Conservation (phyloP, 2,888 invertebrate genomes). For the Tridacna crocea region DNA sequence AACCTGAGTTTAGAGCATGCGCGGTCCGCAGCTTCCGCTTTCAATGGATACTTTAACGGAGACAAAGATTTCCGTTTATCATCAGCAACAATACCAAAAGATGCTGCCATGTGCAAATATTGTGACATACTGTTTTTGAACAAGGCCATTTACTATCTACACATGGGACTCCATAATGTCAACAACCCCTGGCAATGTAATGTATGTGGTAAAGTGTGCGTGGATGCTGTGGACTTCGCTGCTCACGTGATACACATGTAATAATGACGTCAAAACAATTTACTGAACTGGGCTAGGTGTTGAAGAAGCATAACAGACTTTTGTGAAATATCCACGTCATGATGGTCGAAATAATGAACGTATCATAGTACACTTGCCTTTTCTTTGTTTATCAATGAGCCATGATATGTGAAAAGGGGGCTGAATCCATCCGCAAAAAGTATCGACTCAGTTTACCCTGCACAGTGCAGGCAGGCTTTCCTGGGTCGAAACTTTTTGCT, state of each 20-base stretch:
- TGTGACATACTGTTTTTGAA: conserved; percentile 98
- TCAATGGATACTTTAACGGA: conserved; percentile 8
- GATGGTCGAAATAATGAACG: too few relatives aligned
- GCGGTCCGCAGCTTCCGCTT: not conserved
- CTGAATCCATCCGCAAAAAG: too few relatives aligned
- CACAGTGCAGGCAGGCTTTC: too few relatives aligned
- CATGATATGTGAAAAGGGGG: too few relatives aligned
- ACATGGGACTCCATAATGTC: conserved; percentile 99
- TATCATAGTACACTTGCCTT: too few relatives aligned
- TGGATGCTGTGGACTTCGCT: conserved; percentile 98
- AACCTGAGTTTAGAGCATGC: conserved; percentile 14
- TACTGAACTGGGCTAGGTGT: too few relatives aligned
- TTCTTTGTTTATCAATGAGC: too few relatives aligned
- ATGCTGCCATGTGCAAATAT: conserved; percentile 83
- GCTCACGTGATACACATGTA: conserved; percentile 80
- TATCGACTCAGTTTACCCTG: too few relatives aligned
- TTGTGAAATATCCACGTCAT: too few relatives aligned
- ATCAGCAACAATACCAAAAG: conserved; percentile 19
- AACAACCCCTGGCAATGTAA: conserved; percentile 99
- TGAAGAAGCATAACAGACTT: too few relatives aligned
- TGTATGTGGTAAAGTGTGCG: conserved; percentile 97
- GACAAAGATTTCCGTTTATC: conserved; percentile 32
- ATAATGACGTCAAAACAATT: not conserved
- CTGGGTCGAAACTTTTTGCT: too few relatives aligned
- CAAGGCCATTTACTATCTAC: conserved; percentile 97